Conservation (phyloP, 2,797 vertebrate genomes). For the Spizella passerina region DNA sequence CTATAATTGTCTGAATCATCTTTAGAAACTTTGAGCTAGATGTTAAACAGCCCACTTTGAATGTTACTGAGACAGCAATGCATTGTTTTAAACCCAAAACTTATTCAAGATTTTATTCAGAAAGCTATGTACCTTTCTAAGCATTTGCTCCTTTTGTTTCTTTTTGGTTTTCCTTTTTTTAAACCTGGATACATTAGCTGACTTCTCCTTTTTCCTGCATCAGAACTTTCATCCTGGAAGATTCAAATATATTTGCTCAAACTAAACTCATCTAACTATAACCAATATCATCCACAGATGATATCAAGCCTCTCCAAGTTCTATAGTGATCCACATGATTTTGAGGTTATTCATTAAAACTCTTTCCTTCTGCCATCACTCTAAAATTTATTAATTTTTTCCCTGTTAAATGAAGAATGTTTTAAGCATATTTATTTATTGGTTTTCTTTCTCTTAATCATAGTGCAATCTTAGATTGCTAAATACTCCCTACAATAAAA, state of each 20-base stretch:
- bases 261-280: neutral
- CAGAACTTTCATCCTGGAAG: neutral
- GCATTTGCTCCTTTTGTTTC: neutral
- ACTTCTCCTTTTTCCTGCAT: neutral
- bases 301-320: neutral
- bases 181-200: neutral
- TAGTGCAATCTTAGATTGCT: neutral
- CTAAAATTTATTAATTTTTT: neutral
- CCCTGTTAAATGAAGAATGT: neutral
- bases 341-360: neutral
- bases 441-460: neutral
- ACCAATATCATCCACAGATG: neutral
- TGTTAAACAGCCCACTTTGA: neutral
- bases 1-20: neutral
- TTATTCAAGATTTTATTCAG: neutral
- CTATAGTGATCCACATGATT: neutral
- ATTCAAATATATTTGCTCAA: neutral
- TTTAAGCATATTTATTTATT: neutral
- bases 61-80: neutral
- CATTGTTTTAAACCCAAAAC: neutral
- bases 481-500: neutral
- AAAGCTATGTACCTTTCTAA: neutral
- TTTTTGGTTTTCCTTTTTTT: neutral
- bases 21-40: neutral
- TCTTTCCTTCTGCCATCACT: neutral